These are phyloP conservation scores for Hystrix cristata DNA, from an alignment of 2,113 vertebrate genomes.

Conservation along the genomic window DNA sequence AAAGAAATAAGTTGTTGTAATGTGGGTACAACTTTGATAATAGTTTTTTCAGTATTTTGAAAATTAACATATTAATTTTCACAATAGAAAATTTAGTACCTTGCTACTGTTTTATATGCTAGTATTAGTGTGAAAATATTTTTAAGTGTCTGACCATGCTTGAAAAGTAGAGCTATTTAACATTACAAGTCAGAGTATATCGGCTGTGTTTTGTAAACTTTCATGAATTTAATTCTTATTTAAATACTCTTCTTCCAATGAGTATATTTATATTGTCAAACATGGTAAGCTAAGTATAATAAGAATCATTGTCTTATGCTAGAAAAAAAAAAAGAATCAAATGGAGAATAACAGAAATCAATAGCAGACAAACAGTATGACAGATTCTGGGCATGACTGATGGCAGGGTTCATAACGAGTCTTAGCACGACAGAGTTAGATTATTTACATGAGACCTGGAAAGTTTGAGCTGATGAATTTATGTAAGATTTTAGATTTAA, in stretches of 20 bases:
- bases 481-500: background rate
- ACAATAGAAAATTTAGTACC: slow-evolving; percentile 56
- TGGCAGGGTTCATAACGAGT: background rate
- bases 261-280: slow-evolving; percentile 46
- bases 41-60: slow-evolving; percentile 79
- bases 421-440: background rate
- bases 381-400: background rate
- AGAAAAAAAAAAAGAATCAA: background rate
- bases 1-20: background rate
- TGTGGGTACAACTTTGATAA: slow-evolving; percentile 73
- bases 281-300: slow-evolving; percentile 66
- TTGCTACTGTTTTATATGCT: slow-evolving; percentile 69
- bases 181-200: background rate
- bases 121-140: slow-evolving; percentile 59
- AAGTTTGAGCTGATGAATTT: background rate
- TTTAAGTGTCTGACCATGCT: slow-evolving; percentile 67
- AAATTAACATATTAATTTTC: slow-evolving; percentile 71
- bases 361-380: background rate
- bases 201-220: slow-evolving; percentile 27
- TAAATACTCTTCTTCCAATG: background rate
- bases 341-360: background rate
- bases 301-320: slow-evolving; percentile 65
- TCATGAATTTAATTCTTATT: slow-evolving; percentile 27
- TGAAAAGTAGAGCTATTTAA: slow-evolving; percentile 73
- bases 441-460: background rate